phyloP scores from a whole-genome alignment of 2,888 invertebrate genomes.

The Cetonia aurata region DNA sequence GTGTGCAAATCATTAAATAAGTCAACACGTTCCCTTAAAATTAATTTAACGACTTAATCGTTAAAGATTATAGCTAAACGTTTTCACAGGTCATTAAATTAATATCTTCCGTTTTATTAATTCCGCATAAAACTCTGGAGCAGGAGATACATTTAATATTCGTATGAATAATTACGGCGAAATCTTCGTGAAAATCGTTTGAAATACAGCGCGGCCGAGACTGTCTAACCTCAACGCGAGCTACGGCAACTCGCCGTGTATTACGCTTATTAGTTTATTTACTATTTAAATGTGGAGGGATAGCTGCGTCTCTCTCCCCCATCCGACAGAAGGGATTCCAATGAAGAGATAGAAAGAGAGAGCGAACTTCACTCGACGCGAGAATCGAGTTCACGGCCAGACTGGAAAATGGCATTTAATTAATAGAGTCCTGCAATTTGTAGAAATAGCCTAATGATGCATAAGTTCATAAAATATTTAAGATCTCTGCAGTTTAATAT shows the following conservation, averaged over 20 bases:
- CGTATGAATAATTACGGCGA: conserved; percentile 53
- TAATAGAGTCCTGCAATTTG: conserved; percentile 48
- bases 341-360: background rate
- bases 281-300: conserved; percentile 43
- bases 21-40: background rate
- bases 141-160: conserved; percentile 36
- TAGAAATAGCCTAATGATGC: conserved; percentile 48
- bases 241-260: conserved; percentile 55
- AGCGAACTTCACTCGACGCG: conserved; percentile 8
- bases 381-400: conserved; percentile 28
- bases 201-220: conserved; percentile 56
- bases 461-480: conserved; percentile 45
- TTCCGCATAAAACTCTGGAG: conserved; percentile 25
- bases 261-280: conserved; percentile 54
- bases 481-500: conserved; percentile 42
- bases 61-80: background rate
- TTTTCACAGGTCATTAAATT: conserved; percentile 19
- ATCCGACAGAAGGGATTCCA: background rate
- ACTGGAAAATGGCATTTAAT: conserved; percentile 49
- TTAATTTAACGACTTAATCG: background rate
- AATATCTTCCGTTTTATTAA: conserved; percentile 30
- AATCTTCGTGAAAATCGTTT: conserved; percentile 54
- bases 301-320: conserved; percentile 13
- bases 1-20: background rate
- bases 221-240: conserved; percentile 55